phyloP scores from a whole-genome alignment of 2,797 vertebrate species.

The Denticeps clupeoides region DNA sequence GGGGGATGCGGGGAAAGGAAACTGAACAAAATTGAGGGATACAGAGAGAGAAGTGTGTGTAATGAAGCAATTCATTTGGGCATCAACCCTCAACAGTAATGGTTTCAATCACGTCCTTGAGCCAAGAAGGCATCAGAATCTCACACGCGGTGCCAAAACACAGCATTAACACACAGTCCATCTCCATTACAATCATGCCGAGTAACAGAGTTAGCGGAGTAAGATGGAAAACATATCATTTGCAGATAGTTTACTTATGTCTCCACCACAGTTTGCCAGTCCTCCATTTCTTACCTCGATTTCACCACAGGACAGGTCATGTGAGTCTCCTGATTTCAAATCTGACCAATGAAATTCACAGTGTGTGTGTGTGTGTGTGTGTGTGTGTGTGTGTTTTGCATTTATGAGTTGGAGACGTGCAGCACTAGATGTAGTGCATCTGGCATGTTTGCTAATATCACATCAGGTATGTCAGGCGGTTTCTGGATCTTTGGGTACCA shows the following conservation, averaged over 20 bases:
- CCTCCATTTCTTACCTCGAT: conserved; percentile 18
- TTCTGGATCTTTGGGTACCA: too few relatives aligned
- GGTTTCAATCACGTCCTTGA: conserved; percentile 10
- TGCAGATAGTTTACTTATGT: conserved; percentile 28
- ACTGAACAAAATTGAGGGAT: neutral
- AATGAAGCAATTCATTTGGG: conserved; percentile 19
- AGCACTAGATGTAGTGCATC: too few relatives aligned
- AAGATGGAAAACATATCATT: conserved; percentile 27
- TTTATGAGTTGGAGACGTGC: neutral
- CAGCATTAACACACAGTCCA: conserved; percentile 19
- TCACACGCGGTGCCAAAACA: conserved; percentile 15
- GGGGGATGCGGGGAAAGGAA: conserved; percentile 6
- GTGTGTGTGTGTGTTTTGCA: neutral
- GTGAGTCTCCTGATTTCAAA: too few relatives aligned
- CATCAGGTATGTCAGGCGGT: too few relatives aligned
- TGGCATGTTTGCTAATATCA: neutral
- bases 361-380: neutral
- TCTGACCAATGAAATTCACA: too few relatives aligned
- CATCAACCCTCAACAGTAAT: conserved; percentile 14
- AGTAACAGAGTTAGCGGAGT: conserved; percentile 7
- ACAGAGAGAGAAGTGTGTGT: neutral
- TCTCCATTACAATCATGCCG: conserved; percentile 13
- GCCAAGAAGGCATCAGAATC: conserved; percentile 19
- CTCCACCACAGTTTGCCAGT: conserved; percentile 9
- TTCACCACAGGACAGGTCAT: conserved; percentile 20